A percentile compares a stretch with the other conserved stretches of the same genome.
Conservation (phyloP, 1,140 invertebrate species). For the Trinorchestia longiramus region DNA sequence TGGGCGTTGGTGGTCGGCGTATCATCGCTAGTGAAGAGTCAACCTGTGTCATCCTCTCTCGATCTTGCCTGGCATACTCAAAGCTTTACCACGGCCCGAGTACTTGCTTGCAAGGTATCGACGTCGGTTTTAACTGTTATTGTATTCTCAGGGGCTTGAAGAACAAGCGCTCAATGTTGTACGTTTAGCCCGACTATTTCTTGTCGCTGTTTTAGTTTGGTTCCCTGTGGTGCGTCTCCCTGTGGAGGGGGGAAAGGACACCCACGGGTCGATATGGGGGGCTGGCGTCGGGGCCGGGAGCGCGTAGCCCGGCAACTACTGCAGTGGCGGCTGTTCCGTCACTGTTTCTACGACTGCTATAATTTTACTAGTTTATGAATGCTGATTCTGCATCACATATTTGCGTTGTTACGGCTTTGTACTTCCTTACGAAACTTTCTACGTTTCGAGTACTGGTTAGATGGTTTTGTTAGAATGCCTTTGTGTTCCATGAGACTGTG, state of each 20-base stretch:
- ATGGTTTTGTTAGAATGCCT: too few relatives aligned
- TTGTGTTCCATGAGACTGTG: too few relatives aligned
- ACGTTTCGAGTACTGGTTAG: too few relatives aligned
- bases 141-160: background rate
- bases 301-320: conserved; percentile 49
- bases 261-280: conserved; percentile 40
- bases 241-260: conserved; percentile 4
- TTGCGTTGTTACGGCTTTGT: too few relatives aligned
- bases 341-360: background rate
- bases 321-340: conserved; percentile 1
- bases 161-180: background rate
- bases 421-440: too few relatives aligned
- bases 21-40: background rate
- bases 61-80: background rate
- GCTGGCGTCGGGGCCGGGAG: background rate
- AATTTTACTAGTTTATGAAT: background rate
- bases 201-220: conserved; percentile 37
- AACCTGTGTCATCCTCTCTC: background rate
- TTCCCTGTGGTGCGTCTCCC: background rate
- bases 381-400: too few relatives aligned
- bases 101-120: background rate
- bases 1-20: background rate
- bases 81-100: background rate
- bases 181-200: background rate
- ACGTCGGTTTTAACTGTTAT: background rate